Conservation (phyloP, 2,888 invertebrate species). For the Invenusta paracnida region DNA sequence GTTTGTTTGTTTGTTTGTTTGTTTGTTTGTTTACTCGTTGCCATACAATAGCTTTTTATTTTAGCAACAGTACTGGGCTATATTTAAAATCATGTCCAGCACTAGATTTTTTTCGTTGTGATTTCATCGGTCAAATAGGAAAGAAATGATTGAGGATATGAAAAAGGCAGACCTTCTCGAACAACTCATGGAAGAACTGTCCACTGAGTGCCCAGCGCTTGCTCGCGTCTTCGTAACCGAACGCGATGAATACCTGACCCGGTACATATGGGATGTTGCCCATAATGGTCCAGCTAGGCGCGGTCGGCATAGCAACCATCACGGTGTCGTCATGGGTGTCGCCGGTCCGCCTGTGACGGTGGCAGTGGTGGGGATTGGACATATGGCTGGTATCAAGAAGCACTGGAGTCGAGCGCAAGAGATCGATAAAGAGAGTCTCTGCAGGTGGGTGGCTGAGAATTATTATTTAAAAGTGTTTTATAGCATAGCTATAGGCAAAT, state of each 20-base stretch:
- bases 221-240: constrained; percentile 38
- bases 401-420: constrained; percentile 37
- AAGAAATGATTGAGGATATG: constrained; percentile 36
- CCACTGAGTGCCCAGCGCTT: constrained; percentile 22
- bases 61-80: too few species aligned
- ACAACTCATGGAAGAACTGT: constrained; percentile 28
- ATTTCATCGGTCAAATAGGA: too few species aligned
- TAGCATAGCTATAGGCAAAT: too few species aligned
- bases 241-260: constrained; percentile 34
- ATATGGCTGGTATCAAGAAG: constrained; percentile 28
- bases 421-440: constrained; percentile 27
- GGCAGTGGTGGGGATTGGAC: constrained; percentile 42
- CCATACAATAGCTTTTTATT: too few species aligned
- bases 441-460: constrained; percentile 35
- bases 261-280: constrained; percentile 35
- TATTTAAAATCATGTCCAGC: too few species aligned
- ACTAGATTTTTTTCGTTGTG: too few species aligned
- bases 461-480: too few species aligned
- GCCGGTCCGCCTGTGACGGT: constrained; percentile 36
- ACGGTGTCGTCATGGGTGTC: neutral
- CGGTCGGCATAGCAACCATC: neutral
- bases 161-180: constrained; percentile 39
- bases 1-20: too few species aligned
- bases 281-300: neutral
- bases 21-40: too few species aligned